Base-by-base conservation (phyloP, 2,888 invertebrate genomes). In the Julus scanicus region DNA sequence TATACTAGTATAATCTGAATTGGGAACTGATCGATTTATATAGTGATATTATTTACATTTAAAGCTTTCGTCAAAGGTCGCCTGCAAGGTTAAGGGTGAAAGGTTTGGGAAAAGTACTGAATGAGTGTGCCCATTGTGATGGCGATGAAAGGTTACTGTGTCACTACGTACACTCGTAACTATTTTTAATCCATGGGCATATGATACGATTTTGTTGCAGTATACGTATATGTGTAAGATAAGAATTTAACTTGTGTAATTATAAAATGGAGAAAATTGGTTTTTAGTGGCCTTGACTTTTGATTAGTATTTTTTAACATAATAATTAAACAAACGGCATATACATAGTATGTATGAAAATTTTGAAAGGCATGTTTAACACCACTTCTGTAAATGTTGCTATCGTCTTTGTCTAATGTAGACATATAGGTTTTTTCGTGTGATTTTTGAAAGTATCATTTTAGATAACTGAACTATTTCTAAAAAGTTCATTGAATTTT, bases 91-190 rank as follows among this genome's bases (percentile, higher is more conserved):
- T 29, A 71, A 29, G 2, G 71, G 9, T 71, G 17, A 71, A 71
- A 71, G 71, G 71, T 71, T 20, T 71, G 8, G 71, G 29, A 71
- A 71, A 71, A 71, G 20, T 71, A 71, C 29, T 71, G 71, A 71
- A 71, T 71, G 71, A 71, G 71, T 71, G 71, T 29, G 71, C 20
- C 29, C 63, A n/a, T n/a, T 63, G 63, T 63, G 2, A n/a, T 63
- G n/a, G n/a, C n/a, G n/a, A 57, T 57, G 57, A 57, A 57, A 57
- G 57, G n/a, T 15, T 57, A 2, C 4, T 57, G n/a, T 15, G 17
- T 57, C 57, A 53, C n/a, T 17, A 57, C 57, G 17, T 13, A 9
- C 2, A 2, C 57, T 15, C 17, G 17, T n/a, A 57, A 44, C 44
- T 44, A 44, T 44, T 15, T 8, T 53, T 15, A 48, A 53, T 53